Conservation (phyloP, 2,113 vertebrate species). For the Cheilinus undulatus region DNA sequence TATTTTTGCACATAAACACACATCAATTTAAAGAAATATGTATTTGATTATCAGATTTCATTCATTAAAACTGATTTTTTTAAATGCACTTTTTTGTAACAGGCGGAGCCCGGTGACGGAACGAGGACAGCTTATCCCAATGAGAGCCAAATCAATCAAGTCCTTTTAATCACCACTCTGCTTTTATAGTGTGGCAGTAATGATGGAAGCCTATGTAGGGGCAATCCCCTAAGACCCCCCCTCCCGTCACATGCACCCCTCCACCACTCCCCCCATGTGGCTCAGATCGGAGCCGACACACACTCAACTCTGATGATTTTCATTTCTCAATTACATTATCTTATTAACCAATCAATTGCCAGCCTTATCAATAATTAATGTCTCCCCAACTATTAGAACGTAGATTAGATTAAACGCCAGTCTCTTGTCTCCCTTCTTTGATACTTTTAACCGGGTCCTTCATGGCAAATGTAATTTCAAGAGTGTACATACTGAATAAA, state of each 20-base stretch:
- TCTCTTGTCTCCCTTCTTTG: constrained; percentile 77
- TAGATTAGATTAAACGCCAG: constrained; percentile 83
- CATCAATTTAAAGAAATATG: constrained; percentile 1
- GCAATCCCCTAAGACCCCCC: constrained; percentile 83
- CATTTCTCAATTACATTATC: constrained; percentile 89
- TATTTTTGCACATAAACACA: not conserved
- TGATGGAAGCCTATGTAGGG: constrained; percentile 85
- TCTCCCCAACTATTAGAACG: constrained; percentile 82
- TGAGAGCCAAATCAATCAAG: constrained; percentile 88
- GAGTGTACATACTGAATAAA: constrained; percentile 23
- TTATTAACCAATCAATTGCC: constrained; percentile 87
- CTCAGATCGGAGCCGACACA: constrained; percentile 69
- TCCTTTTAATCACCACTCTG: constrained; percentile 88
- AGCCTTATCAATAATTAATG: constrained; percentile 88
- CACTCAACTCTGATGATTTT: constrained; percentile 83
- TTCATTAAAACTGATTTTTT: too few relatives aligned
- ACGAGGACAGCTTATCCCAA: constrained; percentile 84
- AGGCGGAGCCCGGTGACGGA: constrained; percentile 69
- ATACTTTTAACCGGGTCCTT: constrained; percentile 74
- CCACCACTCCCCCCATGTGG: constrained; percentile 28
- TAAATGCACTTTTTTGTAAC: constrained; percentile 39
- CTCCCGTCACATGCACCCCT: constrained; percentile 5
- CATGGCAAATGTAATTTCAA: constrained; percentile 51
- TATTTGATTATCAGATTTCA: constrained; percentile 34
- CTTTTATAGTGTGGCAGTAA: constrained; percentile 87